Evolutionary conservation across 1,140 invertebrate genomes (phyloP), one percentile per base, ranked within the genome.

Genomic region (Bathynomus jamesi): DNA sequence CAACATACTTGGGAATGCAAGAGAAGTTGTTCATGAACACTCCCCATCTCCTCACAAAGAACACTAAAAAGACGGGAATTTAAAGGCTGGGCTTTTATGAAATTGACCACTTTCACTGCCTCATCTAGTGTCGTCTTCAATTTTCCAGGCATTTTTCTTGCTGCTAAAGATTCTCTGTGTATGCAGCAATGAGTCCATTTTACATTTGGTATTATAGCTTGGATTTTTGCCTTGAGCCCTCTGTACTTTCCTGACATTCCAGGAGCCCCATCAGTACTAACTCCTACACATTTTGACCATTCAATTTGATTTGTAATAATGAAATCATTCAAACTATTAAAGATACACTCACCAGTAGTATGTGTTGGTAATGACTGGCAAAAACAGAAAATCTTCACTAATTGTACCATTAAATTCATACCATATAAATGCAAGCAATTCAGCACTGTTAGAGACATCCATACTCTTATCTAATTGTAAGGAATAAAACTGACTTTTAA

Each of bases 1-100:
- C 81, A 82, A 64, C 79, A 69, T 40, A 81, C 79, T 76, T 81
- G 78, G 31, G 66, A 78, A 71, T 80, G 79, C 60, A 80, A 77
- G 31, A 81, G 69, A 31, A 82, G 73, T 65, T 70, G 61, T 67
- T 73, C 73, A 72, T 80, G 78, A 62, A 77, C 71, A 69, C 69
- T 71, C 68, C 76, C 79, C 75, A 81, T 78, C 66, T 80, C 76
- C 66, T 80, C 70, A 73, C 78, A 81, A 67, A 80, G 77, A 62
- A 76, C 62, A 71, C 28, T 27, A 73, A 81, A 82, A 62, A 81
- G 69, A 70, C 78, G 68, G 46, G 76, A 78, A 71, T 80, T 81
- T 67, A 79, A 28, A 30, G 65, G 65, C 32, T 29, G 13, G 13
- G 28, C 13, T 66, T 66, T 66, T 17, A 66, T 40, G 17, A 66